Conservation (phyloP, 2,797 vertebrate species). For the Crax fasciolata region DNA sequence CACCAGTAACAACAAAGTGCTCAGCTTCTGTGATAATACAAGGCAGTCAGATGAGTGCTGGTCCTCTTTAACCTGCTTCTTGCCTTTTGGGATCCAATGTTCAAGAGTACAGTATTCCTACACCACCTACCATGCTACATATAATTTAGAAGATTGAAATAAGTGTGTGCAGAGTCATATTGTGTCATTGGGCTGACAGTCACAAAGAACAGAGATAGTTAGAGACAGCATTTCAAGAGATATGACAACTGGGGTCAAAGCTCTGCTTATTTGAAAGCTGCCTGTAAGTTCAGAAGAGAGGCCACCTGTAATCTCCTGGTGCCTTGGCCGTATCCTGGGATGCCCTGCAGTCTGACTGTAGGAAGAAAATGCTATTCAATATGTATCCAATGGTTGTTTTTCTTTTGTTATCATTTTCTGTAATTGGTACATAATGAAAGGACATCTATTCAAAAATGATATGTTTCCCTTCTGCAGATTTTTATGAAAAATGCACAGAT, state of each 20-base stretch:
- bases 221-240: background rate
- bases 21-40: background rate
- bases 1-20: background rate
- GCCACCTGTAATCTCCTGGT: background rate
- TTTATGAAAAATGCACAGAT: background rate
- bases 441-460: background rate
- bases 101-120: background rate
- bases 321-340: background rate
- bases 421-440: background rate
- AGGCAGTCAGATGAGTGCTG: background rate
- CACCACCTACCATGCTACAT: background rate
- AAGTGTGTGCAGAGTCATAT: background rate
- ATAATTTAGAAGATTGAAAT: background rate
- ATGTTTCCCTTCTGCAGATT: background rate
- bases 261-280: background rate
- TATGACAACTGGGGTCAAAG: background rate
- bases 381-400: background rate
- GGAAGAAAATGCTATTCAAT: accelerated
- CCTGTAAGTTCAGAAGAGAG: background rate
- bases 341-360: background rate
- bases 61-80: background rate
- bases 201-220: background rate
- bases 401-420: background rate
- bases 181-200: background rate
- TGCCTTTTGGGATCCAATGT: background rate